Evolutionary conservation across 1,140 invertebrate species (phyloP).

Genomic region (Cyclargus thomasi): DNA sequence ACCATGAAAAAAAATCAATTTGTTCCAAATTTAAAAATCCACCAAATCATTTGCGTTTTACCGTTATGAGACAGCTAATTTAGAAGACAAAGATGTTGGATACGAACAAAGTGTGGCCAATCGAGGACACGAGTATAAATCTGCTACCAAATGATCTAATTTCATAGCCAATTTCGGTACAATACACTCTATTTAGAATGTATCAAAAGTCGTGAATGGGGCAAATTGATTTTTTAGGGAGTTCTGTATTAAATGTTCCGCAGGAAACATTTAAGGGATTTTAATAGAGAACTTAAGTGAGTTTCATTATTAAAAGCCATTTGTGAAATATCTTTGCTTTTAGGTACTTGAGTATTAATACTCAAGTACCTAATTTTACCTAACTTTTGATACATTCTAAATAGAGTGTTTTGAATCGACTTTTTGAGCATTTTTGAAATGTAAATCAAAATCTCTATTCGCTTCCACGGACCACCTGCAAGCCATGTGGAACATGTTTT

Average conservation of each 20-base stretch:
- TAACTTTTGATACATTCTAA: conserved; percentile 52
- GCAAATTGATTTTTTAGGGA: conserved; percentile 56
- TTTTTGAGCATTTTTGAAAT: no score
- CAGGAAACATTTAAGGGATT: no score
- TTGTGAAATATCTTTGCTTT: no score
- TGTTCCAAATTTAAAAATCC: conserved; percentile 43
- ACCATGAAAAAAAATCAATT: conserved; percentile 26
- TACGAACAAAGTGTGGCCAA: conserved; percentile 67
- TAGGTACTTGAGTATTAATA: no score
- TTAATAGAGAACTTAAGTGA: no score
- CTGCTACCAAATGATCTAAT: conserved; percentile 54
- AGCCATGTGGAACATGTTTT: no score
- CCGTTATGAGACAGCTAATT: conserved; percentile 54
- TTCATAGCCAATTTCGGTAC: conserved; percentile 67
- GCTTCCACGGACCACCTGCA: no score
- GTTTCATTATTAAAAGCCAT: no score
- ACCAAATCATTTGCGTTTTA: conserved; percentile 43
- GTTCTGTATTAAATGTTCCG: not conserved
- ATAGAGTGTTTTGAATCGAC: conserved; percentile 57
- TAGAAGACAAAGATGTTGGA: conserved; percentile 64
- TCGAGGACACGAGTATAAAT: conserved; percentile 21
- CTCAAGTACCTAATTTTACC: no score
- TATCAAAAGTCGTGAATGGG: conserved; percentile 50
- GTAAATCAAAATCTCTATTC: no score
- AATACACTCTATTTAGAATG: conserved; percentile 58